Evolutionary conservation across 2,797 vertebrate genomes (phyloP), one percentile per base, ranked within the genome.

Genomic region (Meriones psammophilus): DNA sequence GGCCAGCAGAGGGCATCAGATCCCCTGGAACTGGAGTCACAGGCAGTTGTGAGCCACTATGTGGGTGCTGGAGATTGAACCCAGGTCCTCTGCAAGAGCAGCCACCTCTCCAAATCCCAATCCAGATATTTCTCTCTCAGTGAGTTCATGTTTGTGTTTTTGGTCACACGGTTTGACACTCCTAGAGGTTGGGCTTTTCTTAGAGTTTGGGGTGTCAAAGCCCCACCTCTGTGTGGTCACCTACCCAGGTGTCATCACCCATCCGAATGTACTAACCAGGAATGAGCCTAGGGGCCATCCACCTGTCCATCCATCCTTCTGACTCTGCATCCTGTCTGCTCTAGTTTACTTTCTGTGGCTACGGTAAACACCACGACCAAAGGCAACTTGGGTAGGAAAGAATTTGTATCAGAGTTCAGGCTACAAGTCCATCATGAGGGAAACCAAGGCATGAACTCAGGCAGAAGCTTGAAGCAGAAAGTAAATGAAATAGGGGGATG

Each of bases 181-280:
- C 8, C n/a, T 4, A 69, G 50, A 69, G 7, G 71, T 22, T 24
- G 39, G 8, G 30, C 1, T 58, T 46, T 14, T 62, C 39, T 36
- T 4, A 64, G 46, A 18, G 33, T 60, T 10, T 83, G 83, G 30
- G 20, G 13, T 6, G 0, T 79, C 89, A 58, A 18, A 86, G 14
- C 42, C n/a, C 69, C 22, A 54, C 56, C 30, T 83, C 62, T 26
- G 33, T 56, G 54, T 24, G 3, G 68, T 58, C 13, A 0, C 56
- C 73, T 54, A 69, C 39, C 50, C 14, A 42, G 71, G 17, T 33
- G 36, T 6, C 71, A 10, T 58, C 0, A 1, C 1, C 26, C 26
- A 10, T 64, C 30, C 30, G 9, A 26, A 28, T 4, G 12, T 22
- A 33, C 10, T 3, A 0, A 18, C 6, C 1, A 17, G 36, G 50